These are phyloP conservation scores for Drosophila aldrichi DNA, from an alignment of 2,888 invertebrate genomes.

Conservation along the genomic window DNA sequence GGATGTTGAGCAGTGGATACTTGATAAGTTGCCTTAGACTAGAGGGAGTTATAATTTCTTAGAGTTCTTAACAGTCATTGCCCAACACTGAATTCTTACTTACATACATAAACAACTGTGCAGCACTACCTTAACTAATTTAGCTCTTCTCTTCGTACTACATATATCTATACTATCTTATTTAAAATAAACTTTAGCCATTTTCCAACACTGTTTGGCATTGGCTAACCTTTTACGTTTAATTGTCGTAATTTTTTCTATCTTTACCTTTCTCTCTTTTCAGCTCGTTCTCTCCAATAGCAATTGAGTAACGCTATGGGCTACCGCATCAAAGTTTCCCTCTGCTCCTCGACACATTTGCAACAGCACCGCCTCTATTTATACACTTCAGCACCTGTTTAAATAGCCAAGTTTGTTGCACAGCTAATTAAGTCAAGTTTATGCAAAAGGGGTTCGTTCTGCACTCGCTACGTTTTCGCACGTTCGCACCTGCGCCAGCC, in stretches of 20 bases:
- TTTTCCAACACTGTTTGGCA: constrained; percentile 1
- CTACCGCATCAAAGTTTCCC: neutral
- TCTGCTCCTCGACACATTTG: neutral
- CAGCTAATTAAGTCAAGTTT: constrained; percentile 80
- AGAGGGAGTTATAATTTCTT: neutral
- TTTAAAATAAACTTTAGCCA: neutral
- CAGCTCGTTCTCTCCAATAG: neutral
- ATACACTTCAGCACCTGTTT: constrained; percentile 63
- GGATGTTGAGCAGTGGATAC: constrained; percentile 88
- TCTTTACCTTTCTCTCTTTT: neutral
- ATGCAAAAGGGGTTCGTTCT: constrained; percentile 61
- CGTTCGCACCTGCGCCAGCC: constrained; percentile 63
- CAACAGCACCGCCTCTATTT: constrained; percentile 19
- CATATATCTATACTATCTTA: neutral
- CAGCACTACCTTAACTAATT: neutral
- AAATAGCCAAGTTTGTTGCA: constrained; percentile 78
- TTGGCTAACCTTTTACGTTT: neutral
- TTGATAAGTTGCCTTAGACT: constrained; percentile 86
- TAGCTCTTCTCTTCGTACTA: too few species aligned
- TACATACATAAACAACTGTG: neutral
- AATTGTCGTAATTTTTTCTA: neutral
- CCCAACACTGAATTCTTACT: neutral
- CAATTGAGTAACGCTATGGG: constrained; percentile 1
- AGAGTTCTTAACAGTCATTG: too few species aligned
- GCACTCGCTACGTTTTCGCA: constrained; percentile 57